A percentile compares a stretch with the other conserved stretches of the same genome.
These are phyloP conservation scores for Marmota flaviventris DNA, from an alignment of 2,113 vertebrate species.

Conservation along the genomic window DNA sequence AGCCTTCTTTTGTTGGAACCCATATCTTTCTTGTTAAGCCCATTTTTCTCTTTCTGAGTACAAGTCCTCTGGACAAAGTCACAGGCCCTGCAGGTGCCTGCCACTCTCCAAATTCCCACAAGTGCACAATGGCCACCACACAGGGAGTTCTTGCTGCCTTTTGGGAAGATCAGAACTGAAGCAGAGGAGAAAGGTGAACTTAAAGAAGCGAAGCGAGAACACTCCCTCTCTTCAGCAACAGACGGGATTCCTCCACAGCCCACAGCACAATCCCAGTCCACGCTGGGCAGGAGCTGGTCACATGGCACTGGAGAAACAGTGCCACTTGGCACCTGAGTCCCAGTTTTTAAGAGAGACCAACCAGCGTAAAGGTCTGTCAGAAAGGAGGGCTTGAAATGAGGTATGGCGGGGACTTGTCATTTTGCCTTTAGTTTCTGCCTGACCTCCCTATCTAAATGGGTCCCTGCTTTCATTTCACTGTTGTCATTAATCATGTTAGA, in stretches of 20 bases:
- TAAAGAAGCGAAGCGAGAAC: not conserved
- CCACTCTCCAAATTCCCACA: not conserved
- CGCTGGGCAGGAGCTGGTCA: not conserved
- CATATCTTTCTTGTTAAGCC: not conserved
- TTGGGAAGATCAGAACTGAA: not conserved
- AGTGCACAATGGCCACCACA: not conserved
- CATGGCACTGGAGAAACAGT: not conserved
- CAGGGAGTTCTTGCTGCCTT: not conserved
- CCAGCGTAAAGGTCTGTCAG: not conserved
- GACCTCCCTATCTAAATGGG: not conserved
- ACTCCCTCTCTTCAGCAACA: not conserved
- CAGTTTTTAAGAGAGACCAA: not conserved
- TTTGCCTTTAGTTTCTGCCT: not conserved
- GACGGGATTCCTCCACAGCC: not conserved
- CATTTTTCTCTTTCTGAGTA: not conserved
- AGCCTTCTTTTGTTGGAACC: constrained; percentile 60
- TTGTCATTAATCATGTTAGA: not conserved
- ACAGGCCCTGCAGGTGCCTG: not conserved
- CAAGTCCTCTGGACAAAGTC: not conserved
- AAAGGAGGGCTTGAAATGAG: not conserved
- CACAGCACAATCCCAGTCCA: not conserved
- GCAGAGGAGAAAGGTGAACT: not conserved
- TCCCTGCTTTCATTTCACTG: not conserved
- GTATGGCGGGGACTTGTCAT: not conserved
- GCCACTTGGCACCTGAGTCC: not conserved